Evolutionary conservation across 2,797 vertebrate genomes (phyloP).

Genomic region (Prunella strophiata): DNA sequence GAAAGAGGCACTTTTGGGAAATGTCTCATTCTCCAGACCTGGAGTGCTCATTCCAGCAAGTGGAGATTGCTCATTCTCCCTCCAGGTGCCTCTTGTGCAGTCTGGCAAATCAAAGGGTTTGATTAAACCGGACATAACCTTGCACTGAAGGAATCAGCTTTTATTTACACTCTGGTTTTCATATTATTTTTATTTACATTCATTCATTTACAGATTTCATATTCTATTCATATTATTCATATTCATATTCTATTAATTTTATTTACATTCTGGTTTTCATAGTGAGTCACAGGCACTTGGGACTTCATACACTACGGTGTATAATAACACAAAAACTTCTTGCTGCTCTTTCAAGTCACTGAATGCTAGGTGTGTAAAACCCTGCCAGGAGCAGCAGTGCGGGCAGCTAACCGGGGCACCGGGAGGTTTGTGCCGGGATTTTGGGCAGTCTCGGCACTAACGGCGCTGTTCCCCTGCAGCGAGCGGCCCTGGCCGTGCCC

Average conservation of each 20-base stretch:
- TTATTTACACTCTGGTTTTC: neutral
- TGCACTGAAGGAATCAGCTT: neutral
- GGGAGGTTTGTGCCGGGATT: no score
- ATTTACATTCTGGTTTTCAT: no score
- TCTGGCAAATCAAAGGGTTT: neutral
- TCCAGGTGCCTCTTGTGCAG: neutral
- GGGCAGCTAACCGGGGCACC: no score
- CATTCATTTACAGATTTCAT: no score
- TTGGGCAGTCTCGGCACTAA: neutral
- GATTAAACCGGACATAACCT: neutral
- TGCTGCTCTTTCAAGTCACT: neutral
- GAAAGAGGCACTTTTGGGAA: neutral
- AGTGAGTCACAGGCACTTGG: neutral
- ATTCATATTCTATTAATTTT: no score
- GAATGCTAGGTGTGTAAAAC: neutral
- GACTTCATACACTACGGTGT: neutral
- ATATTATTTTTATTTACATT: no score
- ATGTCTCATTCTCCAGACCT: neutral
- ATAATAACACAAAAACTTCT: neutral
- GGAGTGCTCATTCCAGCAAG: neutral
- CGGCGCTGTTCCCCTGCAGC: conserved; percentile 71
- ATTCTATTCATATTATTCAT: no score
- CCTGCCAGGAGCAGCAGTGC: neutral
- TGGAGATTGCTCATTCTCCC: neutral
- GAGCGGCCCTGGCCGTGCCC: conserved; percentile 86